phyloP scores from a whole-genome alignment of 2,888 invertebrate species.

The Agrypnus murinus region DNA sequence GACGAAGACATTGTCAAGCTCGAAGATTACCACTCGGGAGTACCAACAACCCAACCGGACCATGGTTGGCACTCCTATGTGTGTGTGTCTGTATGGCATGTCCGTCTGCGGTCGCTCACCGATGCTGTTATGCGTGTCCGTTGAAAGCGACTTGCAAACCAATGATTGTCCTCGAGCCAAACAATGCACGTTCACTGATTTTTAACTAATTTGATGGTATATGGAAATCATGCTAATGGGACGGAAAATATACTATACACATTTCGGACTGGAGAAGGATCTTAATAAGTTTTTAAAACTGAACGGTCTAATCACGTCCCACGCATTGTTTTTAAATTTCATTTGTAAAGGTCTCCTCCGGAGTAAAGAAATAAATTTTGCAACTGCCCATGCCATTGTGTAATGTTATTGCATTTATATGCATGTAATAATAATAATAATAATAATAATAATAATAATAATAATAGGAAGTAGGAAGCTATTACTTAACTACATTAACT shows the following conservation, averaged over 20 bases:
- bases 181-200: slow-evolving; percentile 47
- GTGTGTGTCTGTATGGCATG: slow-evolving; percentile 32
- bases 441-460: no score
- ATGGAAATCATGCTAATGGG: slow-evolving; percentile 41
- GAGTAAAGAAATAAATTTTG: not conserved
- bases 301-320: slow-evolving; percentile 20
- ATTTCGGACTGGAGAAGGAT: slow-evolving; percentile 1
- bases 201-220: slow-evolving; percentile 43
- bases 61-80: slow-evolving; percentile 38
- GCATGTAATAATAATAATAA: no score
- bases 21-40: slow-evolving; percentile 5
- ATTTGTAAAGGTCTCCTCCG: slow-evolving; percentile 8
- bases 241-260: slow-evolving; percentile 22
- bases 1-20: slow-evolving; percentile 29
- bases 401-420: no score
- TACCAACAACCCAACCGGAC: slow-evolving; percentile 32
- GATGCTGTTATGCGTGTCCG: slow-evolving; percentile 33
- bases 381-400: no score
- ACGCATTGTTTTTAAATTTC: slow-evolving; percentile 22
- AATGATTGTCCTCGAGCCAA: slow-evolving; percentile 51
- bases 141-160: slow-evolving; percentile 50
- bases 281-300: not conserved
- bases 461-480: no score
- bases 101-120: slow-evolving; percentile 52
- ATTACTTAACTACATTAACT: no score